Base-by-base conservation (phyloP, 1,140 invertebrate species). In the Mesaphorura yosii region DNA sequence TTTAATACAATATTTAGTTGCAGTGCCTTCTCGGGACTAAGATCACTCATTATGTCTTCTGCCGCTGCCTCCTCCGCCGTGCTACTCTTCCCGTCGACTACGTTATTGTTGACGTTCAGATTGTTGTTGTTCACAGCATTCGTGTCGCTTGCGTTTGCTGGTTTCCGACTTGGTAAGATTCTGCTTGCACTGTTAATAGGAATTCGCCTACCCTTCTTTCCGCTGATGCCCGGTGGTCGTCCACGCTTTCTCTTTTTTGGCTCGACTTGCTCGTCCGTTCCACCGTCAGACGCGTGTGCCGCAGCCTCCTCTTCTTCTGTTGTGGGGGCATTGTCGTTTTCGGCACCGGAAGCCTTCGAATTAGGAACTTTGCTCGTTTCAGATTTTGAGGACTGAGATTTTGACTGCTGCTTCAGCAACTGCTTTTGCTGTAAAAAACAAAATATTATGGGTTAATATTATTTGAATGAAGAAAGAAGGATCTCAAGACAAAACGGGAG, bases 1-100 rank as follows among this genome's bases (percentile, higher is more conserved):
- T 66, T 60, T 37, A 71, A 55, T 38, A 70, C 65, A 20, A 70
- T 62, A n/a, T 65, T 60, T 53, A 65, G 69, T 53, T 70, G 68
- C 10, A 64, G 46, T 19, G 63, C 64, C 55, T 67, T 70, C 53
- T 68, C 69, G 10, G 64, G 53, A 6, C 66, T 63, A n/a, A 71
- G 46, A 44, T 66, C 65, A 4, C 53, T 57, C 61, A 66, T 69
- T 42, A 67, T 63, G 42, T 70, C 67, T 49, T 69, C 67, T 34
- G 68, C 67, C 54, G 57, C 54, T 37, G 61, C 5, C 10, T 31
- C 46, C 27, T 48, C 19, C 20, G 10, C 40, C 12, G 7, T n/a
- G n/a, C n/a, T n/a, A n/a, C n/a, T 6, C 22, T 42, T 20, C 20
- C 12, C 14, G 10, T 42, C 20, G 6, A 42, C 17, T 20, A 7